phyloP scores from a whole-genome alignment of 2,888 invertebrate species.

The Catocala sponsa region DNA sequence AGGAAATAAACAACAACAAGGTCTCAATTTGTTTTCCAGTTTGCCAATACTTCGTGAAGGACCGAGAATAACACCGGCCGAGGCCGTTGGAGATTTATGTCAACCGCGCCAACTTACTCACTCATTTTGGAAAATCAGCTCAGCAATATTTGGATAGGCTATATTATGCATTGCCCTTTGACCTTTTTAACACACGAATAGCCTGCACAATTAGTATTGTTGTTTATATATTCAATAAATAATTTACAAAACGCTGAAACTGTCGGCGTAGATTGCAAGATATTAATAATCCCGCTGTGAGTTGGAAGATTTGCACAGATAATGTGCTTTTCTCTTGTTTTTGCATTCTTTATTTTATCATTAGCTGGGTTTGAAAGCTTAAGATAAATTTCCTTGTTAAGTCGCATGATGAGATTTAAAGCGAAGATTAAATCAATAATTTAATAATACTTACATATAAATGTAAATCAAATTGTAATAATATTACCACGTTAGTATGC shows the following conservation, averaged over 20 bases:
- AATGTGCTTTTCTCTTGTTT: no score
- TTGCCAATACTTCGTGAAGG: conserved; percentile 60
- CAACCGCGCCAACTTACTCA: conserved; percentile 47
- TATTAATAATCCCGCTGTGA: no score
- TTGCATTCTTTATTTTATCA: no score
- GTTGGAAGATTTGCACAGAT: no score
- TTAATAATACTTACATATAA: no score
- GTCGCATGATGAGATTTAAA: no score
- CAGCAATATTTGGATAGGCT: conserved; percentile 36
- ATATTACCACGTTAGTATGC: no score
- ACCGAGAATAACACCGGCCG: conserved; percentile 49
- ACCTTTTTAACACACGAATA: background rate
- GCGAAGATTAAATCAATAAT: no score
- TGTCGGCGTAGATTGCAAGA: background rate
- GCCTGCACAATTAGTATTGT: background rate
- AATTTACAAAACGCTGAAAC: background rate
- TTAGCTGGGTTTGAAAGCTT: no score
- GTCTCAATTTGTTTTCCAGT: conserved; percentile 61
- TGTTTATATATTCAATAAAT: background rate
- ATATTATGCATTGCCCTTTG: conserved; percentile 13
- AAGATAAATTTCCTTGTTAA: no score
- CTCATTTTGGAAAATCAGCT: conserved; percentile 41
- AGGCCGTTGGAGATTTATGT: conserved; percentile 54
- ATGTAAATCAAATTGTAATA: no score
- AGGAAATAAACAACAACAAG: conserved; percentile 56